Conservation (phyloP, 2,797 vertebrate genomes). For the Typhlichthys subterraneus region DNA sequence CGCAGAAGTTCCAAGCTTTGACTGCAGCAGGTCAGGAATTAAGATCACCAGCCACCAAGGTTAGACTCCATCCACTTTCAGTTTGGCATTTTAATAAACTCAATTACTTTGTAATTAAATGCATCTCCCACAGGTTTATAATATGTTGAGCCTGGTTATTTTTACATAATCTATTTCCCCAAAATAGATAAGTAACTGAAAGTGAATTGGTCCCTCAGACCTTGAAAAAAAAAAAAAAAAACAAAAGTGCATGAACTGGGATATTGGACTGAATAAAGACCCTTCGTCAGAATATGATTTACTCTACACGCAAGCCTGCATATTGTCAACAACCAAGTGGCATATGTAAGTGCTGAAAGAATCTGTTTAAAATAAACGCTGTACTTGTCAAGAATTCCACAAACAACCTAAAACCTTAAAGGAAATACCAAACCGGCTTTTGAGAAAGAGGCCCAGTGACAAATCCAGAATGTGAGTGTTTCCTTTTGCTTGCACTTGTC, state of each 20-base stretch:
- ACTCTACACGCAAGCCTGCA: not conserved
- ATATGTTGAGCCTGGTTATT: not conserved
- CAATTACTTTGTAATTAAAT: not conserved
- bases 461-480: not conserved
- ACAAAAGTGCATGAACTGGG: slow-evolving; percentile 7
- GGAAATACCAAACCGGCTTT: not conserved
- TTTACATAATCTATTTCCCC: not conserved
- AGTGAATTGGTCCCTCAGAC: slow-evolving; percentile 8
- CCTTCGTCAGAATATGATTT: not conserved
- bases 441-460: slow-evolving; percentile 2
- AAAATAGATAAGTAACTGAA: slow-evolving; percentile 5
- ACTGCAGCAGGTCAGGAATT: slow-evolving; percentile 43
- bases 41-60: slow-evolving; percentile 26
- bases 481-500: not conserved
- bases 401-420: not conserved
- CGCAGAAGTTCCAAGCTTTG: slow-evolving; percentile 4
- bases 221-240: not conserved
- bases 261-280: not conserved
- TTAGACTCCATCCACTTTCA: slow-evolving; percentile 11
- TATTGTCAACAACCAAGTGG: not conserved
- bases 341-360: not conserved
- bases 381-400: too few species aligned
- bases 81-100: slow-evolving; percentile 17
- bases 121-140: not conserved
- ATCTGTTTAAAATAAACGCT: not conserved